Evolutionary conservation across 2,888 invertebrate genomes (phyloP), one percentile per base, ranked within the genome.

Genomic region (Metacarcinus magister): DNA sequence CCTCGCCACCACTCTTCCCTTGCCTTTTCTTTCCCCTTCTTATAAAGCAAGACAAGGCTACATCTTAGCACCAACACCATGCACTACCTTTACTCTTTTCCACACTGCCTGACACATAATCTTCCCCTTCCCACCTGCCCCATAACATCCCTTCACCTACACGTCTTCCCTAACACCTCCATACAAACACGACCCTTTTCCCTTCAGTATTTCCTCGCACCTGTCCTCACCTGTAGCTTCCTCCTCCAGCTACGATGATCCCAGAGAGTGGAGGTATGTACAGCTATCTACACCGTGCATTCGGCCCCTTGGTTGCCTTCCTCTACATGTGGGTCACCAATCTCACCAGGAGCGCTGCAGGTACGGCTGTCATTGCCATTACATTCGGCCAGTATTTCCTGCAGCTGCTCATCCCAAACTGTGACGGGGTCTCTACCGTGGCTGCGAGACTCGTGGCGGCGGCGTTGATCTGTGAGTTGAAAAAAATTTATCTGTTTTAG

Each of bases 251-350:
- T 97, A 99, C 99, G 75, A 99, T 99, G 98, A 99, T 99, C 97
- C 99, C 99, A 0, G 99, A 99, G 97, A 99, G 99, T 0, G 99
- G 99, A 0, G 99, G 99, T 0, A 99, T 99, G 98, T 99, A 99
- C 97, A 99, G 99, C 0, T 99, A 99, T 97, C 99, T 99, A 96
- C 98, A 98, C 96, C 98, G 98, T 97, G 99, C 99, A 0, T 99
- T 99, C 97, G 99, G 99, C 0, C 98, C 98, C 5, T 98, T 99
- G 48, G 99, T 99, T 0, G 99, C 99, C 0, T 99, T 99, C 97
- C 98, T 99, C 8, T 99, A 99, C 97, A 98, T 99, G 39, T 99
- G 99, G 99, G 99, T 99, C 93, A 99, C 99, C 1, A 98, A 99
- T 97, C 98, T 99, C 97, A 98, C 99, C 97, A 98, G 99, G 97